Evolutionary conservation across 2,888 invertebrate species (phyloP).

Genomic region (Parthenolecanium corni): DNA sequence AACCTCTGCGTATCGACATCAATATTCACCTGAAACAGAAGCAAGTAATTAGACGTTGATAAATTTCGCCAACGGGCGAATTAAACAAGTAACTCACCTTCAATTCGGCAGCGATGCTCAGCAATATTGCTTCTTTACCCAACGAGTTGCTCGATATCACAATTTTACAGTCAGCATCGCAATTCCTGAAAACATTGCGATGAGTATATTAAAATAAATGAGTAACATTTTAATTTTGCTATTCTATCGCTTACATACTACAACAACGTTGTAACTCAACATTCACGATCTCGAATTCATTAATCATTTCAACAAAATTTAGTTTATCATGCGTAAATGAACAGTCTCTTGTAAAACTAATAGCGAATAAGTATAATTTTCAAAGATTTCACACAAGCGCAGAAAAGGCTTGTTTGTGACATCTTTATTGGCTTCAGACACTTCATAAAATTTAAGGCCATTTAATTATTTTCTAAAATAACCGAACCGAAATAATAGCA

Average conservation of each 20-base stretch:
- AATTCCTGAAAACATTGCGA: conserved; percentile 5
- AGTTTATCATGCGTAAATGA: not conserved
- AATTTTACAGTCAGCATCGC: conserved; percentile 29
- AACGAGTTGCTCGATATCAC: conserved; percentile 28
- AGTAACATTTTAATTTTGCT: too few species aligned
- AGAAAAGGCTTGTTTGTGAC: too few species aligned
- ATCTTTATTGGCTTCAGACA: too few species aligned
- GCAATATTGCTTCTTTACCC: conserved; percentile 31
- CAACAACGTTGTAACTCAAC: too few species aligned
- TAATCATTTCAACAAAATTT: not conserved
- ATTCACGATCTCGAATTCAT: not conserved
- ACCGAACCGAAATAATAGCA: not conserved
- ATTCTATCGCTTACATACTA: too few species aligned
- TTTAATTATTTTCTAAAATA: too few species aligned
- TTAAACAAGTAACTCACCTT: not conserved
- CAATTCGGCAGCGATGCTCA: conserved; percentile 4
- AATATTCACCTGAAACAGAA: conserved; percentile 9
- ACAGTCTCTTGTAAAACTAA: not conserved
- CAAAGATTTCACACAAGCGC: too few species aligned
- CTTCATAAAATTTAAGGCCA: too few species aligned
- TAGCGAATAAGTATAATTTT: not conserved
- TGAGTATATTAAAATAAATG: not conserved
- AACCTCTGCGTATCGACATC: not conserved
- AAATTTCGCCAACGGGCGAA: not conserved
- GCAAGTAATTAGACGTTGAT: not conserved